phyloP scores from a whole-genome alignment of 53 echinoderm and acorn worm species.

The Luidia sarsii region DNA sequence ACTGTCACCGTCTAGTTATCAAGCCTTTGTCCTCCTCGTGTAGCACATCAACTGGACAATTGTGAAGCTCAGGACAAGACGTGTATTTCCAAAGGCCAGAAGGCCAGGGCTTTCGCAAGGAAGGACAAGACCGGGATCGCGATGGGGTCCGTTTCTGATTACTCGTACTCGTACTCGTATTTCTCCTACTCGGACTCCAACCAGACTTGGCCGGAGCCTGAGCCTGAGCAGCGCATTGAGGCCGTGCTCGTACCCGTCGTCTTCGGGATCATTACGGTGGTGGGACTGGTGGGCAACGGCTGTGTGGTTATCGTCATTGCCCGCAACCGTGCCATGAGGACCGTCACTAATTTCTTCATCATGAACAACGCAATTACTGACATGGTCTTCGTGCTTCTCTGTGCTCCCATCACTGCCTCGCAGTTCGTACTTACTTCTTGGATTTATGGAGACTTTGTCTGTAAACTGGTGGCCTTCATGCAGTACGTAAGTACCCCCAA shows the following conservation, averaged over 20 bases:
- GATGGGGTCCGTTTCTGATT: background rate
- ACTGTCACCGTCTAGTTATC: too few relatives aligned
- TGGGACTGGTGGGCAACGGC: constrained; percentile 84
- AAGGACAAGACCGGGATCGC: background rate
- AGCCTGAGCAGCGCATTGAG: background rate
- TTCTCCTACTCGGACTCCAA: constrained; percentile 11
- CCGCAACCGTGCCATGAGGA: constrained; percentile 79
- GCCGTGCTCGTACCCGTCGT: constrained; percentile 69
- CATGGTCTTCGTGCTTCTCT: constrained; percentile 85
- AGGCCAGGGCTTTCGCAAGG: background rate
- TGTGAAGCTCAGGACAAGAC: too few relatives aligned
- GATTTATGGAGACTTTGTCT: constrained; percentile 93
- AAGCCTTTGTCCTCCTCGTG: too few relatives aligned
- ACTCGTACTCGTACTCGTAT: background rate
- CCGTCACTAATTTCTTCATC: constrained; percentile 95
- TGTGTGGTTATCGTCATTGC: constrained; percentile 79
- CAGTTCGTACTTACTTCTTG: constrained; percentile 76
- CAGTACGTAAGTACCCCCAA: constrained; percentile 95
- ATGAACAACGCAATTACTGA: constrained; percentile 98
- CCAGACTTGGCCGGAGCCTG: background rate
- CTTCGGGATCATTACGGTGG: constrained; percentile 85
- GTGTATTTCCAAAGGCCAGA: too few relatives aligned
- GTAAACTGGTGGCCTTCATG: constrained; percentile 87
- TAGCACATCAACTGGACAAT: too few relatives aligned
- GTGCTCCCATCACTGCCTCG: constrained; percentile 85